These are phyloP conservation scores for Melangyna quadrimaculata DNA, from an alignment of 2,888 invertebrate genomes.

Conservation along the genomic window DNA sequence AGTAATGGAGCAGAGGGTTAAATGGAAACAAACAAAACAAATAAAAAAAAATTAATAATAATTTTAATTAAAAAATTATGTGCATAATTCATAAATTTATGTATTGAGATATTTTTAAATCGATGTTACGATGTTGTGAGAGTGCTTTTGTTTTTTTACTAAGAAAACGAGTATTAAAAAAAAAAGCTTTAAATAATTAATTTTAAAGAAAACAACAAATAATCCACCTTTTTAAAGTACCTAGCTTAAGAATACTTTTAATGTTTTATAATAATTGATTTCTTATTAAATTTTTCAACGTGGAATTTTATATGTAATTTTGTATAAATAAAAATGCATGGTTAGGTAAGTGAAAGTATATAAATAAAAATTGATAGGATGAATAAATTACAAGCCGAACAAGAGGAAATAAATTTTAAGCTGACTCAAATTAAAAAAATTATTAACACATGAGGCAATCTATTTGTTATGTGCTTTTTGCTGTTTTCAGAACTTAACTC, in stretches of 20 bases:
- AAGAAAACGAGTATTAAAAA: not conserved
- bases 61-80: not conserved
- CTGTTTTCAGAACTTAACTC: not conserved
- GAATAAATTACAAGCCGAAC: not conserved
- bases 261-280: not conserved
- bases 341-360: not conserved
- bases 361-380: not conserved
- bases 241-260: not conserved
- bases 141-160: slow-evolving; percentile 10
- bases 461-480: not conserved
- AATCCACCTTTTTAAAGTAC: not conserved
- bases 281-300: not conserved
- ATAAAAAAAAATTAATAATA: slow-evolving; percentile 8
- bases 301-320: not conserved
- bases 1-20: slow-evolving; percentile 50
- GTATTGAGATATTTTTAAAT: slow-evolving; percentile 33
- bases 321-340: not conserved
- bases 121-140: slow-evolving; percentile 42
- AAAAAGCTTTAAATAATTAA: slow-evolving; percentile 40
- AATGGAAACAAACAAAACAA: slow-evolving; percentile 32
- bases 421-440: too few relatives aligned
- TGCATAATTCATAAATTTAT: slow-evolving; percentile 3
- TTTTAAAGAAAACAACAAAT: not conserved
- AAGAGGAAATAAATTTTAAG: not conserved
- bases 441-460: too few relatives aligned